These are phyloP conservation scores for Mus pahari DNA, from an alignment of 2,113 vertebrate genomes.

Conservation along the genomic window DNA sequence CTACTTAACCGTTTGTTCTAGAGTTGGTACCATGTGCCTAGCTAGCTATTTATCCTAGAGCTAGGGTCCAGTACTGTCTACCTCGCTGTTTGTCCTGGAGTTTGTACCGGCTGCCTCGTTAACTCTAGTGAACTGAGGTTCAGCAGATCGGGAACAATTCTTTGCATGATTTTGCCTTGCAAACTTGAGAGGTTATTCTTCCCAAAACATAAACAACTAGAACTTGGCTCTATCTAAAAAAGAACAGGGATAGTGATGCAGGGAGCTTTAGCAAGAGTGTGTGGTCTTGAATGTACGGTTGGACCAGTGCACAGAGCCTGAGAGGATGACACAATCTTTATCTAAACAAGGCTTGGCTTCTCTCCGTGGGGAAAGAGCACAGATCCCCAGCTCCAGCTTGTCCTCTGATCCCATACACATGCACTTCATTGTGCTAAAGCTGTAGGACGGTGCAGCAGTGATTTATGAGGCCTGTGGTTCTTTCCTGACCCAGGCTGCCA, in stretches of 20 bases:
- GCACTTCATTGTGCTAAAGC: slow-evolving; percentile 87
- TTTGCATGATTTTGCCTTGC: not conserved
- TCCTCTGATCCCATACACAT: slow-evolving; percentile 82
- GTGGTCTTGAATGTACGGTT: not conserved
- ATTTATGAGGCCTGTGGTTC: slow-evolving; percentile 92
- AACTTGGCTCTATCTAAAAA: not conserved
- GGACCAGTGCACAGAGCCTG: not conserved
- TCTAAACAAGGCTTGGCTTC: not conserved
- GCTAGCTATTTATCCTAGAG: not conserved
- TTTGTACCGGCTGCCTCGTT: not conserved
- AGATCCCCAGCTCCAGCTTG: not conserved
- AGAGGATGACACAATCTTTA: slow-evolving; percentile 4
- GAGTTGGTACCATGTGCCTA: not conserved
- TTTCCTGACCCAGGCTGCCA: slow-evolving; percentile 91
- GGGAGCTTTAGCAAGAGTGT: not conserved
- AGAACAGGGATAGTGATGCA: not conserved
- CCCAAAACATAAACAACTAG: not conserved
- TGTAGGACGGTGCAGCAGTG: slow-evolving; percentile 85
- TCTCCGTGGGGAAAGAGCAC: not conserved
- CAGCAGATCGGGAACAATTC: not conserved
- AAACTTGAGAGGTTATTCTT: not conserved
- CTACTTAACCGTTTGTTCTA: not conserved
- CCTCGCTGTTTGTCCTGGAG: not conserved
- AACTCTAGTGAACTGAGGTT: not conserved
- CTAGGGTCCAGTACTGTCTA: not conserved